Conservation (phyloP, 1,140 invertebrate genomes). For the Portunus trituberculatus region DNA sequence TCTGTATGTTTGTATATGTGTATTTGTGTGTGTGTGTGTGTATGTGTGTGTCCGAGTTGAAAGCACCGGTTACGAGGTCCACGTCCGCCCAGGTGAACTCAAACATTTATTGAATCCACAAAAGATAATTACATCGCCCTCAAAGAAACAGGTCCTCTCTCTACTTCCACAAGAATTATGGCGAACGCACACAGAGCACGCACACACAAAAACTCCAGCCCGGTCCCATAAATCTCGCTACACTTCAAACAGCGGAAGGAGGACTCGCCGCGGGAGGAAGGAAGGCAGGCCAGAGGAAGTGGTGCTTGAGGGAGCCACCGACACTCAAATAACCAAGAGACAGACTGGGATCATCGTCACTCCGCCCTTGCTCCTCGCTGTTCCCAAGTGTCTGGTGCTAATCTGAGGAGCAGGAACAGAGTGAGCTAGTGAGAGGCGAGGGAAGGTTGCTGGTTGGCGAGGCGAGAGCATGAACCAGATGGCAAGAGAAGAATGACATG, state of each 20-base stretch:
- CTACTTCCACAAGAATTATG: slow-evolving; percentile 14
- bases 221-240: not conserved
- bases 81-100: not conserved
- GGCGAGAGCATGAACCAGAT: not conserved
- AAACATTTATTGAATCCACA: slow-evolving; percentile 23
- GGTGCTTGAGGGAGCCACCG: not conserved
- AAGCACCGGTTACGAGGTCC: not conserved
- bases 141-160: slow-evolving; percentile 12
- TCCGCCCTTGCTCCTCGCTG: not conserved
- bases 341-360: not conserved
- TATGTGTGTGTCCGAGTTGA: not conserved
- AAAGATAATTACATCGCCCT: not conserved
- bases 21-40: slow-evolving; percentile 15
- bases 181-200: not conserved
- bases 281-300: not conserved
- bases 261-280: not conserved
- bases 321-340: not conserved
- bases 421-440: too few relatives aligned
- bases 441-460: not conserved
- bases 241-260: not conserved
- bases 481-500: too few relatives aligned
- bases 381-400: not conserved
- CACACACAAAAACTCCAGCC: not conserved
- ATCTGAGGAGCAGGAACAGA: too few relatives aligned
- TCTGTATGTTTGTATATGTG: not conserved